Base-by-base conservation (phyloP, 2,888 invertebrate genomes). In the Dusona sp. region DNA sequence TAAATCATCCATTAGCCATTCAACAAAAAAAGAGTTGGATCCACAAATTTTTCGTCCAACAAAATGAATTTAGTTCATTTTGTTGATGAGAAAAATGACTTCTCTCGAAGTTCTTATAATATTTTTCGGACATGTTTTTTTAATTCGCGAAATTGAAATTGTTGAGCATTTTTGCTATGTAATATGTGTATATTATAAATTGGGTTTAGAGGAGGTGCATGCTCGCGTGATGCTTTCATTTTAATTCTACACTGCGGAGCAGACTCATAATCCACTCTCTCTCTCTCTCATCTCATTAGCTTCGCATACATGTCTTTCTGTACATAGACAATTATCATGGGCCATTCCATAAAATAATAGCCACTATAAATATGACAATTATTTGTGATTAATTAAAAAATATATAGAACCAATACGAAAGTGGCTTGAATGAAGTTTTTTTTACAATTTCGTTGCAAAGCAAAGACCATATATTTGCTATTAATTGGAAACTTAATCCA, bases 261-360 rank as follows among this genome's bases (percentile, higher is more conserved):
- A 13, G 48, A 22, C 29, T 16, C 45, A 29, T 45, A 61, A 57
- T 54, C 22, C 38, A 19, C 65, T 74, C 42, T 36, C 81, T 19
- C 22, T 70, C 29, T 45, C 70, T 42, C 57, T 74, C 57, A 48
- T 78, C 22, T 72, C 77, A 72, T 83, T 83, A 78, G 48, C 64
- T 77, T 70, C 33, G 36, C 70, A 67, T 77, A 57, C 38, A 77
- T 22, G 25, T 51, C n/a, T 38, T n/a, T 25, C 42, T 42, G 29
- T 54, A 57, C 29, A 16, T 22, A 45, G 29, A 73, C 22, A 57
- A 74, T 74, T 42, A 57, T 57, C 19, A 57, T 74, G 42, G 19
- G 57, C 42, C 38, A 3, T 38, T 57, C 57, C 16, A 57, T 42
- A 57, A n/a, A 38, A 42, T 3, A 73, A 16, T n/a, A 54, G 57